Evolutionary conservation across 1,140 invertebrate genomes (phyloP), one percentile per base, ranked within the genome.

Genomic region (Latrodectus geometricus): DNA sequence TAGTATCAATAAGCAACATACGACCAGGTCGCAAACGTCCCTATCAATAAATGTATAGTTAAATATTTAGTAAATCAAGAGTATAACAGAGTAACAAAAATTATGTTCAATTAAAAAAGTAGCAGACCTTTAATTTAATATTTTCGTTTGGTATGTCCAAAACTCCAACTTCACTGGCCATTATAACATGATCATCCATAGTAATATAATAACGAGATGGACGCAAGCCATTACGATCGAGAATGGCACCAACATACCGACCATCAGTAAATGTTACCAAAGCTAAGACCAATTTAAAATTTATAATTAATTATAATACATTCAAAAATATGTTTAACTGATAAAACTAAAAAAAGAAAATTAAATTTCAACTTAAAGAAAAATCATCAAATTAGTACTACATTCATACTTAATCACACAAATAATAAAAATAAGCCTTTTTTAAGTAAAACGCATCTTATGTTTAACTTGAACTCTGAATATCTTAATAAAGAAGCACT

Each of bases 161-260:
- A 87, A 99, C 98, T 88, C 98, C 97, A 75, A 99, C 98, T 94
- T 99, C 98, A 89, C 97, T 99, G 83, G 98, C 98, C 98, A 99
- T 99, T 90, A 99, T 95, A 90, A 99, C 94, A 91, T 98, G 96
- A 92, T 99, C 97, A 90, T 95, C 95, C 90, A 95, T 95, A 89
- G 98, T 98, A 88, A 99, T 95, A 92, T 99, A 99, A 93, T 98
- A 99, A 80, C 98, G 94, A 65, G 98, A 99, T 52, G 98, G 98
- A 89, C 98, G 94, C 88, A 99, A 93, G 86, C 98, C 98, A 92
- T 99, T 99, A 89, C 98, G 94, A 92, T 97, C 96, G 66, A 97
- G 91, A 87, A 96, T 95, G 85, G 95, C 96, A 52, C 98, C 98
- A 90, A 99, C 95, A 90, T 98, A 99, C 50, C 98, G 94, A 20